Percentiles rank a stretch among this genome's conserved stretches.
phyloP scores from a whole-genome alignment of 2,888 invertebrate species.

The Idaea dimidiata region DNA sequence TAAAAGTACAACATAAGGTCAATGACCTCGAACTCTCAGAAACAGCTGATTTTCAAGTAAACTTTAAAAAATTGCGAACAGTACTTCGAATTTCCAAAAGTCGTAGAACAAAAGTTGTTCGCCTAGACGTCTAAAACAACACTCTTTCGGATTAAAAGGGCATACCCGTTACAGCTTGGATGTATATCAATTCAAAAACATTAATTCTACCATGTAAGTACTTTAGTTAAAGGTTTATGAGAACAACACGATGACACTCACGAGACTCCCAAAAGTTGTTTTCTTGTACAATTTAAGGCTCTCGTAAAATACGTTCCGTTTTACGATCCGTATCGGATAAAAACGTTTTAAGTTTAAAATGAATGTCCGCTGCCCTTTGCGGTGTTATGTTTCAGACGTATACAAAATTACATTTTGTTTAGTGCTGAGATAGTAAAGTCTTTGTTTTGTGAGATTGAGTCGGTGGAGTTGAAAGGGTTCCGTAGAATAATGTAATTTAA shows the following conservation, averaged over 20 bases:
- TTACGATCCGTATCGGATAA: not conserved
- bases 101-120: too few relatives aligned
- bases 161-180: too few relatives aligned
- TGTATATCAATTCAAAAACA: too few relatives aligned
- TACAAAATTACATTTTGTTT: not conserved
- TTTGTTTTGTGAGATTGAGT: not conserved
- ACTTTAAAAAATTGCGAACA: too few relatives aligned
- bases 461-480: not conserved
- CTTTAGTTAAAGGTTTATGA: not conserved
- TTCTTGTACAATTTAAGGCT: not conserved
- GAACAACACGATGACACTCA: not conserved
- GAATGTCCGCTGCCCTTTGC: not conserved
- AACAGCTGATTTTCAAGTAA: too few relatives aligned
- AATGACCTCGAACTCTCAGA: too few relatives aligned
- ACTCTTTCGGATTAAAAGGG: too few relatives aligned
- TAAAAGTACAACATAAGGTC: too few relatives aligned
- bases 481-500: not conserved
- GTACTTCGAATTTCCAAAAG: too few relatives aligned
- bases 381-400: not conserved
- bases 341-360: not conserved
- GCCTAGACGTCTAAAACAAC: too few relatives aligned
- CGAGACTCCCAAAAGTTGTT: not conserved
- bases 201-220: not conserved
- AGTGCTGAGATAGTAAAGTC: slow-evolving; percentile 1
- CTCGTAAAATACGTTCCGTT: not conserved